Base-by-base conservation (phyloP, 2,797 vertebrate genomes). In the Lophotriccus pileatus region DNA sequence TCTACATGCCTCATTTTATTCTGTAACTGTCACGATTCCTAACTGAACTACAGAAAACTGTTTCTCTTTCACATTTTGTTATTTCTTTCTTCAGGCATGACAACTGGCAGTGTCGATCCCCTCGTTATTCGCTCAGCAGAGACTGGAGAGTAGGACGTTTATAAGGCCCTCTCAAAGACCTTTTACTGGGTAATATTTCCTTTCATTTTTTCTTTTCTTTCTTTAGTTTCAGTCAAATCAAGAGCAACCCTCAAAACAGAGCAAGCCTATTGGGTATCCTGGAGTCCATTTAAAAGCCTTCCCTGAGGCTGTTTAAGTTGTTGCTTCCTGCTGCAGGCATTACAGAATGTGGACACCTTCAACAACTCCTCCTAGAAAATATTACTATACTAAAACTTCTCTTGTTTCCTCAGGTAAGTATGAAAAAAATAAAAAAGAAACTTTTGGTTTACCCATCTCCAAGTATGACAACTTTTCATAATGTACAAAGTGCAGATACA, bases 391-490 rank as follows among this genome's bases (percentile, higher is more conserved):
- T 63, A 67, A 85, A 95, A 93, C 22, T 82, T 94, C 34, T 74
- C 17, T 14, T 23, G 52, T 18, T 85, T 82, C 41, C 16, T 91
- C 37, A 87, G 70, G 43, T 46, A 86, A 24, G 4, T 32, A 36
- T 23, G 4, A 5, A 20, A 15, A 27, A 39, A 86, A 28, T 4
- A 16, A 41, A 27, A 1, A 0, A 16, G 2, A 69, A 92, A 39
- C 22, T 90, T 92, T 63, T 73, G 11, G 18, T 89, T 87, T 30
- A 27, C n/a, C 1, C 0, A 25, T 52, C 69, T 86, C 47, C 25
- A 68, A 75, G 23, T 59, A 91, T 83, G 46, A 39, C 24, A 64
- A 83, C 46, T 85, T 92, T 80, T 83, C 34, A 28, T 53, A 83
- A 59, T 83, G 41, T 59, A 67, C 36, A 82, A 89, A 84, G 34